Percentiles rank a stretch among this genome's conserved stretches.
Evolutionary conservation across 2,113 vertebrate species (phyloP).

Genomic region (Pogonocichla stellata): DNA sequence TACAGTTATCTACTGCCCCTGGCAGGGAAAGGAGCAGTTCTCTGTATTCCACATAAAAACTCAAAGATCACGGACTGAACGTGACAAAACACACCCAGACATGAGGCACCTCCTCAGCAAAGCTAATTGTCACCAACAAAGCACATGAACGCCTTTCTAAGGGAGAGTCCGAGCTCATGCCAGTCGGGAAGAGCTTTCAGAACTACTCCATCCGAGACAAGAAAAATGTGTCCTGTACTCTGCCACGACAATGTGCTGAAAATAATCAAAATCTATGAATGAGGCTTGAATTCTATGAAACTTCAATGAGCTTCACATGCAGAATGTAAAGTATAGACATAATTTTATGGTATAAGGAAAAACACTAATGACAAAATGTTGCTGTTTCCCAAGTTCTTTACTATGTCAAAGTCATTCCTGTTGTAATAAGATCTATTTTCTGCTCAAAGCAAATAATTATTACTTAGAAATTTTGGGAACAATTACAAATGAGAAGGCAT

Average conservation of each 20-base stretch:
- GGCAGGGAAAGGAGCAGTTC: neutral
- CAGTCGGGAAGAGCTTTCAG: neutral
- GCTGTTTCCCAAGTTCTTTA: neutral
- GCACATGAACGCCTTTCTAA: neutral
- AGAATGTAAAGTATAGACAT: neutral
- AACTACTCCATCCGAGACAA: neutral
- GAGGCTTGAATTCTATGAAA: neutral
- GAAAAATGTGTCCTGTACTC: neutral
- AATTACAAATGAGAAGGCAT: neutral
- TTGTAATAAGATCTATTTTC: neutral
- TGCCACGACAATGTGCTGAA: neutral
- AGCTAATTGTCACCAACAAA: neutral
- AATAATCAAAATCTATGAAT: neutral
- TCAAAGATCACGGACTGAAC: neutral
- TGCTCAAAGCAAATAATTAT: neutral
- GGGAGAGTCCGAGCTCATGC: rapidly evolving
- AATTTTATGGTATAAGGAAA: neutral
- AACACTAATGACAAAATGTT: neutral
- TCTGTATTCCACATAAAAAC: neutral
- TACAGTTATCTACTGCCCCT: neutral
- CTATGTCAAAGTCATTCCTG: neutral
- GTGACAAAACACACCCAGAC: neutral
- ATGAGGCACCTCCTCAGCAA: neutral
- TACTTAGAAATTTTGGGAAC: neutral
- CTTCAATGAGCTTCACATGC: neutral